Percentiles rank a stretch among this genome's conserved stretches.
Conservation (phyloP, 2,888 invertebrate species). For the Epirrhoe alternata region DNA sequence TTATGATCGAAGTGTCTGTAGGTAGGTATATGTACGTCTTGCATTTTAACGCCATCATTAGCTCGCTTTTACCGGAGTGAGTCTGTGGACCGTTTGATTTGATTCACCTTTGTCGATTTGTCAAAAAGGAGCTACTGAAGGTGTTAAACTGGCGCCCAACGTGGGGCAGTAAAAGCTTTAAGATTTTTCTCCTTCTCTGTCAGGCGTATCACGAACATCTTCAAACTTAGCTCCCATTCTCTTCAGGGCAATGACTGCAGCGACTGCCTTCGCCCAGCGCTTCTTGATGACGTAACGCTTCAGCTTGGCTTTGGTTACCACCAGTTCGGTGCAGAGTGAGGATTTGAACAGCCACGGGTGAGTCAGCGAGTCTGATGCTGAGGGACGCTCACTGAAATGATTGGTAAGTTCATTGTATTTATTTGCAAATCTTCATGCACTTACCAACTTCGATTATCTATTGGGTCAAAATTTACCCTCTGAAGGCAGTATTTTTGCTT, state of each 20-base stretch:
- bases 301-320: slow-evolving; percentile 91
- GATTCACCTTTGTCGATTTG: too few relatives aligned
- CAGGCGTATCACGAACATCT: slow-evolving; percentile 55
- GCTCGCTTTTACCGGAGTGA: too few relatives aligned
- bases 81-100: too few relatives aligned
- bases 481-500: not conserved
- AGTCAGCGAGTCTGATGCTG: slow-evolving; percentile 88
- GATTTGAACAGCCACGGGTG: slow-evolving; percentile 92
- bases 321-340: slow-evolving; percentile 87
- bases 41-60: too few relatives aligned
- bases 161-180: not conserved
- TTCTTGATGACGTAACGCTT: slow-evolving; percentile 95
- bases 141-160: too few relatives aligned
- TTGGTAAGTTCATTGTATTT: not conserved
- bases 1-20: too few relatives aligned
- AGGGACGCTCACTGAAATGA: slow-evolving; percentile 87
- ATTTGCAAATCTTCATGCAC: too few relatives aligned
- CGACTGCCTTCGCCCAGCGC: slow-evolving; percentile 95
- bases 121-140: too few relatives aligned
- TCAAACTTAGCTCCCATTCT: slow-evolving; percentile 94
- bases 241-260: slow-evolving; percentile 93
- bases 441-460: too few relatives aligned
- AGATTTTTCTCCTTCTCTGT: slow-evolving; percentile 34
- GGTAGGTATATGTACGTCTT: too few relatives aligned
- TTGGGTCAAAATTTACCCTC: not conserved